Evolutionary conservation across 2,797 vertebrate species (phyloP), one percentile per base, ranked within the genome.

Genomic region (Pogonophryne albipinna): DNA sequence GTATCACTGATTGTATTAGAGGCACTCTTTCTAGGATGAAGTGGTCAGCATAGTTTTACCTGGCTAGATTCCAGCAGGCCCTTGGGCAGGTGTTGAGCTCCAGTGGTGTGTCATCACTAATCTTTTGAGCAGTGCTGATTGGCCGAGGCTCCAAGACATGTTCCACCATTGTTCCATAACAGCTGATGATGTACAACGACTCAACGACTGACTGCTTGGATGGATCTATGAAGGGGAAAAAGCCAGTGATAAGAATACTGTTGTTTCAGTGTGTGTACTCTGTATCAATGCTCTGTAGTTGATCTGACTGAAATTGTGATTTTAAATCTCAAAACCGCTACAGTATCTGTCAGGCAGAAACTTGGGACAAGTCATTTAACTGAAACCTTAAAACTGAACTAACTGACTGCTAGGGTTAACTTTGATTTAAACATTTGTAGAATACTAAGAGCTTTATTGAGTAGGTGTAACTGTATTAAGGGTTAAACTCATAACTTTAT

Each of bases 111-210:
- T 99, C 98, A 15, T 99, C 98, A 0, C 96, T 97, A 49, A 99
- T 99, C 93, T 99, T 99, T 60, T 96, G 95, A 8, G 96, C 96
- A 0, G 97, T 97, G 95, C 96, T 97, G 71, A 99, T 95, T 0
- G 98, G 97, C 7, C 97, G 95, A 0, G 98, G 98, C 72, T 99
- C 98, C 87, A 99, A 86, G 1, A 97, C 94, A 3, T 99, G 98
- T 71, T 99, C 98, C 86, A 99, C 96, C 86, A 99, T 90, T 89
- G 96, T 99, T 2, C 98, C 98, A 0, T 99, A 98, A 88, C 98
- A 99, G 82, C 98, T 99, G 89, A 98, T 93, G 77, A 99, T 97
- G 82, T 98, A 99, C 67, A 99, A 73, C 0, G 98, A 99, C 83
- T 99, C 98, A 44, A 98, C 96, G 4, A 99, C 94, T 0, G 96